A percentile compares a stretch with the other conserved stretches of the same genome.
Evolutionary conservation across 1,140 invertebrate species (phyloP).

Genomic region (Rhagoletis pomonella): DNA sequence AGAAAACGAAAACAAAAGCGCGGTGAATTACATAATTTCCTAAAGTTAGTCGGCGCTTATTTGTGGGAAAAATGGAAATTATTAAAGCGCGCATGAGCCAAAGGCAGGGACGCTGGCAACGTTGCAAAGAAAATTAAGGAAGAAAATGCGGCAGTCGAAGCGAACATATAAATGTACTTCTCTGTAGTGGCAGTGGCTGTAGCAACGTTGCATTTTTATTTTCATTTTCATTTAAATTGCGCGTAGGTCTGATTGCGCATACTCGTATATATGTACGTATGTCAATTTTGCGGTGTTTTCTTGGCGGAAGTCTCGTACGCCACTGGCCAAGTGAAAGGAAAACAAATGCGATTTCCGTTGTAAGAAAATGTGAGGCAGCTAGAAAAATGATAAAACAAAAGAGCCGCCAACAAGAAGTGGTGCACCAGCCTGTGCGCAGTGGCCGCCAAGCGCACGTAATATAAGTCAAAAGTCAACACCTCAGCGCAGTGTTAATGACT

Average conservation of each 20-base stretch:
- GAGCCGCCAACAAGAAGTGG: neutral
- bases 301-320: constrained; percentile 36
- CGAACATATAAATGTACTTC: neutral
- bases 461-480: too few relatives aligned
- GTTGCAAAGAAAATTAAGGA: constrained; percentile 37
- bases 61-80: constrained; percentile 1
- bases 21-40: constrained; percentile 28
- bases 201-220: neutral
- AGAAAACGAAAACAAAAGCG: neutral
- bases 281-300: constrained; percentile 11
- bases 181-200: neutral
- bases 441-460: too few relatives aligned
- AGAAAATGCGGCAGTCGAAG: neutral
- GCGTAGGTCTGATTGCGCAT: too few relatives aligned
- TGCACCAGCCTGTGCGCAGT: neutral
- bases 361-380: neutral
- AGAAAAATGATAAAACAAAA: neutral
- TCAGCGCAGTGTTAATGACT: too few relatives aligned
- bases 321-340: constrained; percentile 46
- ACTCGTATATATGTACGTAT: neutral
- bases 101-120: neutral
- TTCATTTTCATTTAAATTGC: too few relatives aligned
- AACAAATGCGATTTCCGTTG: constrained; percentile 38
- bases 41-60: neutral
- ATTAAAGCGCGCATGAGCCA: neutral